Base-by-base conservation (phyloP, 2,797 vertebrate genomes). In the Gymnothorax reevesii region DNA sequence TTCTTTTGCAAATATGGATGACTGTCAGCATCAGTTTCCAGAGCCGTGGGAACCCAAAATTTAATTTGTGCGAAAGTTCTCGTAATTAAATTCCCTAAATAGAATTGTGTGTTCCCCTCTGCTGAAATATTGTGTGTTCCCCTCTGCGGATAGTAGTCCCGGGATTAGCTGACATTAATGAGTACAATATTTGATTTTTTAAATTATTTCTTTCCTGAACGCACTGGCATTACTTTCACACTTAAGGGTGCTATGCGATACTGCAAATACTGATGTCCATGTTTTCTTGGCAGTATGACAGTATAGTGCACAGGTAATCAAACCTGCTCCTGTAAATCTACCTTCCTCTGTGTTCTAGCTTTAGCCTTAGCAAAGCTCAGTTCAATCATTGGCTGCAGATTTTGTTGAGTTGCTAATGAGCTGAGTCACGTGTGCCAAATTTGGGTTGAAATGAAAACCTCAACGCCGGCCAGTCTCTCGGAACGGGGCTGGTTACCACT, bases 41-140 rank as follows among this genome's bases (percentile, higher is more conserved):
- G 86, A 88, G 91, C 22, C 71, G 66, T 85, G 57, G 89, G 71
- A 83, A 88, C 92, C 90, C 93, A 91, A 89, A 92, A 88, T 93
- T 91, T 27, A 92, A 91, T 88, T 89, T 88, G 90, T 93, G 93
- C 93, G 92, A 94, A 90, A 91, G 91, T 92, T 92, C 93, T 94
- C 90, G 93, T 94, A 94, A 95, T 94, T 94, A 92, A 89, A 86
- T 93, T 87, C 92, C 89, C 89, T 2, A 75, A 75, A 75, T 75
- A 75, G 71, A 33, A 42, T 75, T 75, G 17, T 75, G 27, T 75
- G 71, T 75, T 75, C 71, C 33, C 27, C 71, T 15, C 17, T 15
- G 33, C 7, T 49, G 71, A n/a, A n/a, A n/a, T n/a, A 42, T 75
- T 75, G 17, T 75, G 27, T 75, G 71, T 75, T 75, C 71, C 33